Base-by-base conservation (phyloP, 1,140 invertebrate genomes). In the Cydia fagiglandana region DNA sequence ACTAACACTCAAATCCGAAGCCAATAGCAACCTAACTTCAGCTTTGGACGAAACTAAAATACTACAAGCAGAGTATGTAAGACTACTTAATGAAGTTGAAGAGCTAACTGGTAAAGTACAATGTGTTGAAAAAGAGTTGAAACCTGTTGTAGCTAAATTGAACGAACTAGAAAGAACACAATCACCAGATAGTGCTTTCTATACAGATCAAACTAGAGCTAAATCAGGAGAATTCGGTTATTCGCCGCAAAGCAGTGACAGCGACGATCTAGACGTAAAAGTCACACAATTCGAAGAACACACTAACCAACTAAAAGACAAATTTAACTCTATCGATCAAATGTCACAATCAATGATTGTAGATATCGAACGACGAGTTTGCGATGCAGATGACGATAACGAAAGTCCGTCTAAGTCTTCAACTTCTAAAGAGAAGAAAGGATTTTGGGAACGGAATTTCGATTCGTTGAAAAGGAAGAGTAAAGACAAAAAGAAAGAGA, bases 1-100 rank as follows among this genome's bases (percentile, higher is more conserved):
- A 61, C 93, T 94, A 73, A 95, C 96, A 64, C 90, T 97, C 34
- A 95, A 96, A 82, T 93, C 93, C 2, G 96, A 97, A 85, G 94
- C 94, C 53, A 93, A 93, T 28, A 94, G 94, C 77, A 94, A 95
- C 50, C 93, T 95, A 50, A 94, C 91, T 17, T 92, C 94, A 9
- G 95, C 95, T 0, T 90, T 94, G 47, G 94, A 94, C 85, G 95
- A 96, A 80, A 95, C 94, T 1, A 95, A 94, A 86, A 91, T 94
- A 70, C 82, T 96, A 1, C 95, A 96, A 83, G 92, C 94, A 30
- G 94, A 95, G 77, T 94, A 95, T 64, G 92, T 96, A 0, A 93
- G 90, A 45, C 91, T 95, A 78, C 82, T 96, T 70, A 94, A 94
- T 73, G 91, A 94, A 88, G 93, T 96, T 1, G 95, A 96, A 86